A percentile compares a stretch with the other conserved stretches of the same genome.
Conservation (phyloP, 2,797 vertebrate genomes). For the Microctenopoma lineatum region DNA sequence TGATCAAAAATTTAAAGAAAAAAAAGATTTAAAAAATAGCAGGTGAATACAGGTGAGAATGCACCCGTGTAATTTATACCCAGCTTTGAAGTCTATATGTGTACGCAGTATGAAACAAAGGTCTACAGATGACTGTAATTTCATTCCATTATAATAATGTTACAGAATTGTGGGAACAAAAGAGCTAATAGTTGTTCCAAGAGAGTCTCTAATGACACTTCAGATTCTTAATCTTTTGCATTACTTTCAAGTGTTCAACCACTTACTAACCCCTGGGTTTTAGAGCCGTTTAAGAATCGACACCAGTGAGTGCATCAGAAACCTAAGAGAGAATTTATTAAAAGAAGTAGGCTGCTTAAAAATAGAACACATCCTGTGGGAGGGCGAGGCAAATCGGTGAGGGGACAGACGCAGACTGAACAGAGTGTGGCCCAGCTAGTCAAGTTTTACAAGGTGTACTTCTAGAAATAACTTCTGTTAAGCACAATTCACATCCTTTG, state of each 20-base stretch:
- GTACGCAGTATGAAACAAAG: conserved; percentile 31
- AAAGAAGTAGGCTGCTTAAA: conserved; percentile 86
- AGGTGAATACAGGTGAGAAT: neutral
- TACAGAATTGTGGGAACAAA: conserved; percentile 19
- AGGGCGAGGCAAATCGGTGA: conserved; percentile 64
- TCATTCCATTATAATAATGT: conserved; percentile 27
- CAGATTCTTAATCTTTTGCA: conserved; percentile 14
- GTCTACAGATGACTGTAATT: conserved; percentile 21
- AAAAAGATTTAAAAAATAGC: neutral
- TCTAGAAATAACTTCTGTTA: conserved; percentile 39
- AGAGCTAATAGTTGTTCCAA: conserved; percentile 18
- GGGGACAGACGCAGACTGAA: conserved; percentile 65
- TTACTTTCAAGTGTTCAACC: conserved; percentile 42
- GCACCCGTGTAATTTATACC: conserved; percentile 31
- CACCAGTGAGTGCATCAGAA: conserved; percentile 66
- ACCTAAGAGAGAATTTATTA: conserved; percentile 79
- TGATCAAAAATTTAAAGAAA: neutral
- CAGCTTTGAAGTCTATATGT: conserved; percentile 37
- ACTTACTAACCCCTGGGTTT: conserved; percentile 42
- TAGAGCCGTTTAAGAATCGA: conserved; percentile 51
- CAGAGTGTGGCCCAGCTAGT: conserved; percentile 59
- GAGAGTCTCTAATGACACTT: conserved; percentile 23
- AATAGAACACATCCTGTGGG: conserved; percentile 82
- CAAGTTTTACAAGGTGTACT: conserved; percentile 43
- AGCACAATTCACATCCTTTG: conserved; percentile 31